Evolutionary conservation across 2,888 invertebrate genomes (phyloP), one percentile per base, ranked within the genome.

Genomic region (Platerodrilus igneus): DNA sequence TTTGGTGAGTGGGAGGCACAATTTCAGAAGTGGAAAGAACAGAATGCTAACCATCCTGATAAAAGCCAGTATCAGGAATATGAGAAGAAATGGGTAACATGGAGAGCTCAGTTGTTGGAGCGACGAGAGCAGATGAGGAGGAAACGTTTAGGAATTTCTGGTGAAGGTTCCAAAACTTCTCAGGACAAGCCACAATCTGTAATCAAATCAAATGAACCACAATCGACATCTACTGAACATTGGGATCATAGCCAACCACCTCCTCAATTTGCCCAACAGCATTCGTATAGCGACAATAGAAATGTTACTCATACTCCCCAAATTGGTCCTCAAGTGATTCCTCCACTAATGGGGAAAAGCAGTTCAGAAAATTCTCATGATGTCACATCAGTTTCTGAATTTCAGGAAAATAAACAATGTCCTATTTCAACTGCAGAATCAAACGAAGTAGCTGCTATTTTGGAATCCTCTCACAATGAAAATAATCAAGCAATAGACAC

Each of bases 1-100:
- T 93, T 93, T 63, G 78, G 81, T 56, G 83, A 88, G 59, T 94
- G 93, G 93, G 91, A 92, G 67, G 79, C 86, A 52, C 88, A 93
- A 64, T 93, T 92, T 64, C 82, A 86, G 57, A 85, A 85, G 55
- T 94, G 94, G 94, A 88, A 87, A 62, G 79, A 81, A 47, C 87
- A 91, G 59, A 94, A 94, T 71, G 83, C 82, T 19, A 86, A 89
- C 66, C 92, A 93, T 71, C 93, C 93, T 0, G 91, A 93, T 64
- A 87, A 85, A 66, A 81, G 82, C 67, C 86, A 87, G 52, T 89
- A 89, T 60, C 76, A 76, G 53, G 83, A 87, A 57, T 93, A 92
- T 67, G 89, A 92, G 67, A 78, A 83, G 33, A 90, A 89, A 64
- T 93, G 92, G 81, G 86, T 88, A 59, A 78, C 83, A 20, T 91